Base-by-base conservation (phyloP, 2,797 vertebrate species). In the Pogonophryne albipinna region DNA sequence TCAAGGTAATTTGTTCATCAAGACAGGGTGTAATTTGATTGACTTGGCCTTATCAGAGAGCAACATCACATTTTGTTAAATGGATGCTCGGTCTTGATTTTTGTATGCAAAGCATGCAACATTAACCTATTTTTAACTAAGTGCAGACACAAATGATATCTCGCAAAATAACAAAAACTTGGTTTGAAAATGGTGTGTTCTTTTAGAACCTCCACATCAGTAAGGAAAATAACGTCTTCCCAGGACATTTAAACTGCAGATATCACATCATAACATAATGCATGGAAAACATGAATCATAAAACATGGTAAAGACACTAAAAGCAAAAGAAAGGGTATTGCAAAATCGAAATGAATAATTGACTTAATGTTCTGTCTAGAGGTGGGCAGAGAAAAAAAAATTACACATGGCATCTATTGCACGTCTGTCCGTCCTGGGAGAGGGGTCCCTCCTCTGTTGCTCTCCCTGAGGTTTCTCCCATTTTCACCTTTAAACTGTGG, bases 111-210 rank as follows among this genome's bases (percentile, higher is more conserved):
- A 2, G n/a, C 16, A 42, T 68, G 31, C 44, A 41, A 1, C 27
- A 12, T 17, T 23, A 4, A 14, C 0, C 1, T 20, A 19, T 60
- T 27, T 19, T 20, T 55, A 17, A 55, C 13, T 41, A 11, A 68
- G 52, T 14, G 23, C 71, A 16, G 44, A 70, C 49, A 50, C 59
- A 64, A 64, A 38, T 11, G 42, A 41, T 42, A 55, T 15, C 6
- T 11, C 9, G 12, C 15, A 14, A 59, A 51, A 15, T 38, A 16
- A 34, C 10, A 1, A 12, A 2, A 31, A 31, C 15, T 19, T 51
- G 17, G 8, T 15, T 19, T 31, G 20, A 16, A 20, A 65, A 15
- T 27, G 27, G 27, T 27, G n/a, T 19, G 12, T 11, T 12, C 15
- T 5, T 17, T 42, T 1, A n/a, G 41, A 27, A 5, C 16, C n/a